Percentiles rank a stretch among this genome's conserved stretches.
phyloP scores from a whole-genome alignment of 2,797 vertebrate genomes.

The Helostoma temminkii region DNA sequence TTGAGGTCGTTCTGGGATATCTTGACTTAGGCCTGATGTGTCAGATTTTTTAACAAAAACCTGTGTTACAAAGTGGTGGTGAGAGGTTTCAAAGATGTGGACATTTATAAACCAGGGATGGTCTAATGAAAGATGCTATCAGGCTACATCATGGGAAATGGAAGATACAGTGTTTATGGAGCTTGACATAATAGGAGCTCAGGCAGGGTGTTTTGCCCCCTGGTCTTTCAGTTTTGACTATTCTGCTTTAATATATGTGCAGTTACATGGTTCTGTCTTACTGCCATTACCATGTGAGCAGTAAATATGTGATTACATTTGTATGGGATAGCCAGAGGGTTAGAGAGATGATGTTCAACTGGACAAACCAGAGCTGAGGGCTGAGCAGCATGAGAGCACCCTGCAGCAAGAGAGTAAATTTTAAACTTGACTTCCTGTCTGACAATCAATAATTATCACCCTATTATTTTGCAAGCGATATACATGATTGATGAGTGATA shows the following conservation, averaged over 20 bases:
- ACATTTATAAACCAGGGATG: neutral
- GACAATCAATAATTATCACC: conserved; percentile 54
- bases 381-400: too few species aligned
- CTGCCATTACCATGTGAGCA: conserved; percentile 1
- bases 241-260: neutral
- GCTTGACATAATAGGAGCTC: neutral
- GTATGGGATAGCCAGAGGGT: conserved; percentile 10
- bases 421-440: conserved; percentile 30
- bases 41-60: conserved; percentile 11
- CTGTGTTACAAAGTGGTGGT: conserved; percentile 4
- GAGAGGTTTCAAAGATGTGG: neutral
- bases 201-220: neutral
- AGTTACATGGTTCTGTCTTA: neutral
- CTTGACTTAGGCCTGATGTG: neutral
- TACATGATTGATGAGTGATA: conserved; percentile 31
- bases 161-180: conserved; percentile 1
- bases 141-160: conserved; percentile 3
- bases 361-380: conserved; percentile 35
- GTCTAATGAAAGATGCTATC: neutral
- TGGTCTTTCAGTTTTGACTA: neutral
- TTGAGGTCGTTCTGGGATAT: too few species aligned
- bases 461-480: conserved; percentile 35
- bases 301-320: conserved; percentile 38
- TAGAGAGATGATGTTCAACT: conserved; percentile 24
- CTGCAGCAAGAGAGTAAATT: conserved; percentile 24